Percentiles rank a stretch among this genome's conserved stretches.
Evolutionary conservation across 2,888 invertebrate genomes (phyloP).

Genomic region (Saturnia japonica): DNA sequence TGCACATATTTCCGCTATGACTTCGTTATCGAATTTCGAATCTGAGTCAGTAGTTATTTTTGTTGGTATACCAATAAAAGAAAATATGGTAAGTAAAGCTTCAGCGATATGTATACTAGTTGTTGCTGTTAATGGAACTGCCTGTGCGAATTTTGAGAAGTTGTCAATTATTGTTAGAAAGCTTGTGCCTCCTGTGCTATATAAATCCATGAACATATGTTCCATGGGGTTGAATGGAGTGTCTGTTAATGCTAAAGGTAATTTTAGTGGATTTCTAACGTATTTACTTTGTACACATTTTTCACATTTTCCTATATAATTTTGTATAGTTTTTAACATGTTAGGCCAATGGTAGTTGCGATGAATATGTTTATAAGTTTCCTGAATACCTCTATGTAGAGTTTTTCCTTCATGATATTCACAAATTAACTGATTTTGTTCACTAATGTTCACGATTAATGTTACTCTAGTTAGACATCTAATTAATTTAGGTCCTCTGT

Average conservation of each 20-base stretch:
- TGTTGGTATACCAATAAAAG: conserved; percentile 24
- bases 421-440: conserved; percentile 16
- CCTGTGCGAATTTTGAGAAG: conserved; percentile 38
- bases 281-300: conserved; percentile 36
- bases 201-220: conserved; percentile 30
- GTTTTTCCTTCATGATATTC: conserved; percentile 23
- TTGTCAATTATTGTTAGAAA: conserved; percentile 33
- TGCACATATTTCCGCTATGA: conserved; percentile 34
- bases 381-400: conserved; percentile 22
- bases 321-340: conserved; percentile 32
- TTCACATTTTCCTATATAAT: conserved; percentile 38
- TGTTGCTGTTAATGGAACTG: conserved; percentile 27
- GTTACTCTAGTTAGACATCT: conserved; percentile 30
- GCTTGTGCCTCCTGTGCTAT: conserved; percentile 26
- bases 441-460: conserved; percentile 26
- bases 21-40: conserved; percentile 37
- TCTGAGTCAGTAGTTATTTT: conserved; percentile 38
- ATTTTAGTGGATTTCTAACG: conserved; percentile 34
- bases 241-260: conserved; percentile 35
- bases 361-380: conserved; percentile 22
- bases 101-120: conserved; percentile 34
- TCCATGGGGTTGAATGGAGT: conserved; percentile 34
- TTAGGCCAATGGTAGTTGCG: conserved; percentile 24
- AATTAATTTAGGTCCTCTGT: conserved; percentile 29
- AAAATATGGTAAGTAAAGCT: conserved; percentile 29